Base-by-base conservation (phyloP, 2,888 invertebrate genomes). In the Eristalinus aeneus region DNA sequence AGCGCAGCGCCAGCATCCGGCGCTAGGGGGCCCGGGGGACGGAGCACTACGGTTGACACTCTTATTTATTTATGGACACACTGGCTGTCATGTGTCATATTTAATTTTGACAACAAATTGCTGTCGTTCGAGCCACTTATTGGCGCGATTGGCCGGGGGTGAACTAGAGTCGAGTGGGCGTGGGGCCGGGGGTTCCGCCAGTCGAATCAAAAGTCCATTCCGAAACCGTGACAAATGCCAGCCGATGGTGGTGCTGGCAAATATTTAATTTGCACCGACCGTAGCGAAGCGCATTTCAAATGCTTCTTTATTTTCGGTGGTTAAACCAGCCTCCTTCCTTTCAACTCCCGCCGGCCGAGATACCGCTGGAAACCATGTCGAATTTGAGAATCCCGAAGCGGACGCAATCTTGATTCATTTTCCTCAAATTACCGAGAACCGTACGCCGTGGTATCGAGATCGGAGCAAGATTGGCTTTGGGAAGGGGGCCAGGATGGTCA, bases 261-360 rank as follows among this genome's bases (percentile, higher is more conserved):
- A 87, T 87, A 88, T 88, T 88, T 88, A 88, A 88, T 88, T 88
- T 88, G 86, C 82, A 88, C 88, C 79, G 82, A 82, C 61, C 74
- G 88, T 82, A 86, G 53, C 88, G 88, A 88, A 88, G 61, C 65
- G 80, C 53, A 88, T 88, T 88, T 88, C 64, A 81, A 86, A 88
- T 65, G 88, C 68, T 88, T 82, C 86, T 67, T 86, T 86, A 86
- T 87, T 75, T 72, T 68, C 75, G 87, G 87, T 83, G 83, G 77
- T 77, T 65, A 58, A 61, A 34, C 27, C 16, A 8, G 56, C n/a
- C 53, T 5, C 53, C 53, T n/a, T 12, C 10, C 12, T 63, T 73
- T 1, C 11, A 12, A 23, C 60, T 27, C 5, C 58, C 34, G 34
- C 63, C 39, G 16, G 0, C 0, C 22, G n/a, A 6, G 65, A 11